A percentile compares a stretch with the other conserved stretches of the same genome.
phyloP scores from a whole-genome alignment of 2,888 invertebrate species.

The Exephanes ischioxanthus region DNA sequence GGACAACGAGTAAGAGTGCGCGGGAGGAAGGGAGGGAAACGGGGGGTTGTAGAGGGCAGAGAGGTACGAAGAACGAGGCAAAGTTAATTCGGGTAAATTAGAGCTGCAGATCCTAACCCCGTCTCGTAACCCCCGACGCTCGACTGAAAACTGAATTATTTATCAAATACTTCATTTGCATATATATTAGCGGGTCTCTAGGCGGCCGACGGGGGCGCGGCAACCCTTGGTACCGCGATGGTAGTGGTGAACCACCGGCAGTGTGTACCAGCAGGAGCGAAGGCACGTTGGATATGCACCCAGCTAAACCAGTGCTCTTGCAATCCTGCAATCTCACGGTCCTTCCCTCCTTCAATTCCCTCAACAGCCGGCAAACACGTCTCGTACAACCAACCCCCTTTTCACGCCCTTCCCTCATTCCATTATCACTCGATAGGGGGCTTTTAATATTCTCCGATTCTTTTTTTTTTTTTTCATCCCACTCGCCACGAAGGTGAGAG shows the following conservation, averaged over 20 bases:
- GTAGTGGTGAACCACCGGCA: conserved; percentile 18
- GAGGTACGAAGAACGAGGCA: conserved; percentile 53
- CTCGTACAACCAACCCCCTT: conserved; percentile 14
- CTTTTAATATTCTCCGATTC: not conserved
- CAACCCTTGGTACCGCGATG: conserved; percentile 4
- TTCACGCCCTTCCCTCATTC: conserved; percentile 10
- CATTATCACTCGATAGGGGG: conserved; percentile 1
- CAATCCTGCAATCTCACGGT: conserved; percentile 50
- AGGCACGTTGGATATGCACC: conserved; percentile 47
- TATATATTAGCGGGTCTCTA: conserved; percentile 73
- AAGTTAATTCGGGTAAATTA: conserved; percentile 73
- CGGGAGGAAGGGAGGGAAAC: not conserved
- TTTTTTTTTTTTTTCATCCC: not conserved
- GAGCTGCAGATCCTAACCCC: conserved; percentile 68
- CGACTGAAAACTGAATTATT: conserved; percentile 76
- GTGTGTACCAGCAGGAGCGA: not conserved
- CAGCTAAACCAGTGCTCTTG: conserved; percentile 39
- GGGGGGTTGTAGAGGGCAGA: not conserved
- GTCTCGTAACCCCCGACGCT: conserved; percentile 62
- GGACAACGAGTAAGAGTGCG: conserved; percentile 10
- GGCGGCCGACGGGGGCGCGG: conserved; percentile 32
- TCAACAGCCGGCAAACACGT: conserved; percentile 33
- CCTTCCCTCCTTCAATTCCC: conserved; percentile 31
- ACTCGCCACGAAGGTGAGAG: not conserved
- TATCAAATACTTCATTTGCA: conserved; percentile 77